Percentiles rank a stretch among this genome's conserved stretches.
phyloP scores from a whole-genome alignment of 2,113 vertebrate species.

The Apistogramma diplotaenia region DNA sequence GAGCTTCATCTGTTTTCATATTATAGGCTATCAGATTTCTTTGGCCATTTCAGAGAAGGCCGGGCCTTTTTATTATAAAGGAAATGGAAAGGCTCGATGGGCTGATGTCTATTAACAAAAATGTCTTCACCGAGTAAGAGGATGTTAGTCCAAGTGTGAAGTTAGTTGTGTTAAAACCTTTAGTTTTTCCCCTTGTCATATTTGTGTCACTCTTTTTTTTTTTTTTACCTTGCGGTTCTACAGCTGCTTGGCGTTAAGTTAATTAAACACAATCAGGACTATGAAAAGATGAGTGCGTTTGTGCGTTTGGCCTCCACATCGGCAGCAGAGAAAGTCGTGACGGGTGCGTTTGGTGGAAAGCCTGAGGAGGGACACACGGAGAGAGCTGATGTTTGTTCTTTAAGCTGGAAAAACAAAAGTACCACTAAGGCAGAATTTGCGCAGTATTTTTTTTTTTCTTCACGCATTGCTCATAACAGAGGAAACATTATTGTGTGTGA shows the following conservation, averaged over 20 bases:
- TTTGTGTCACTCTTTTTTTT: background rate
- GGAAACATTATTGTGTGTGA: background rate
- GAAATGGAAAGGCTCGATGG: background rate
- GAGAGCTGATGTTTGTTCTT: background rate
- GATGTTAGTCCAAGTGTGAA: constrained; percentile 11
- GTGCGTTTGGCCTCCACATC: background rate
- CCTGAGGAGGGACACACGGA: no score
- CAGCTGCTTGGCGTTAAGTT: no score
- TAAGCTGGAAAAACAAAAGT: background rate
- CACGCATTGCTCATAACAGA: background rate
- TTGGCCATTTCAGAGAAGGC: background rate
- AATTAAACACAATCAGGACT: background rate
- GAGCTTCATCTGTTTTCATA: background rate
- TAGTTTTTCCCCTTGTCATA: background rate
- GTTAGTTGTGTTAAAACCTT: background rate
- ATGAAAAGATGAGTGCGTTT: background rate
- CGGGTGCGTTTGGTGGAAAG: background rate
- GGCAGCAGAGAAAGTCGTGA: background rate
- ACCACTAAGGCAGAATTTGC: background rate
- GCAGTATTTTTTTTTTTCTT: background rate
- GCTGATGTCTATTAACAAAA: background rate
- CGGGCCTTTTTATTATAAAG: background rate
- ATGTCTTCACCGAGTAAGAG: background rate
- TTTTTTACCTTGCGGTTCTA: background rate
- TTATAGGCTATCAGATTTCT: background rate